Percentiles rank a stretch among this genome's conserved stretches.
Conservation (phyloP, 2,113 vertebrate species). For the Phaethon lepturus region DNA sequence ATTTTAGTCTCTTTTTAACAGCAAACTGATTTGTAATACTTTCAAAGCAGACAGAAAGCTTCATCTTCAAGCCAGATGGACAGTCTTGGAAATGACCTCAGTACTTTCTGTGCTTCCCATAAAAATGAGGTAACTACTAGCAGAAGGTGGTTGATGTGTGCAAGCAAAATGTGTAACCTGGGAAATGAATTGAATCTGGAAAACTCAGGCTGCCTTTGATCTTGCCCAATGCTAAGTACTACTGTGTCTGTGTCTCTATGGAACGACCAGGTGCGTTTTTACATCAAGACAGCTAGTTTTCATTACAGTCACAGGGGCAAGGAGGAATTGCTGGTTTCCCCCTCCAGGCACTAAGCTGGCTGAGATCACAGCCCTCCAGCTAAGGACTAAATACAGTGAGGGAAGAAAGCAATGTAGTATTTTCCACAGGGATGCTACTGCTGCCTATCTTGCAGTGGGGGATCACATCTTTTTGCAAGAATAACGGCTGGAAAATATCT, state of each 20-base stretch:
- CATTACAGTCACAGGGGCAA: neutral
- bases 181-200: neutral
- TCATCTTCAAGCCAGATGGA: conserved; percentile 26
- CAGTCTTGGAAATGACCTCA: neutral
- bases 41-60: conserved; percentile 11
- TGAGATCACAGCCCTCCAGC: neutral
- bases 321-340: neutral
- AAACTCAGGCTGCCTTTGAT: conserved; percentile 25
- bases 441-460: neutral
- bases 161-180: neutral
- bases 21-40: neutral
- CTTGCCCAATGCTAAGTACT: neutral
- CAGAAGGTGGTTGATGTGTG: neutral
- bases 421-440: neutral
- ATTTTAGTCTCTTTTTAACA: neutral
- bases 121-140: conserved; percentile 44
- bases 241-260: neutral
- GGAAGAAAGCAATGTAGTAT: neutral
- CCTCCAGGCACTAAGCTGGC: neutral
- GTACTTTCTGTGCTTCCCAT: conserved; percentile 5
- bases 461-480: neutral
- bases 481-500: neutral
- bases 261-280: neutral
- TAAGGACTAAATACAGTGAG: neutral
- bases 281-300: neutral